Evolutionary conservation across 2,113 vertebrate genomes (phyloP).

Genomic region (Aythya baeri): DNA sequence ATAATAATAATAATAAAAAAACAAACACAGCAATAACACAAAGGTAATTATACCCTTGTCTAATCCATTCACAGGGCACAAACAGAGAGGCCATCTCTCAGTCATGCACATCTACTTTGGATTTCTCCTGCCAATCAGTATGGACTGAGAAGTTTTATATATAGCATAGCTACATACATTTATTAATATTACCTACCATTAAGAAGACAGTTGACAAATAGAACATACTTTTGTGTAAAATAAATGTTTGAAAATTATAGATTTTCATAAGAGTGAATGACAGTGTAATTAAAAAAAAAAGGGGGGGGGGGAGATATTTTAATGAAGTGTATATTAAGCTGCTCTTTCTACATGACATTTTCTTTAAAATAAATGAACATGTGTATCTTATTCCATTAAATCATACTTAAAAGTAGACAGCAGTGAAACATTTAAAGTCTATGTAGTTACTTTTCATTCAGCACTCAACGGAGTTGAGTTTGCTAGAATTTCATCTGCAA

Average conservation of each 20-base stretch:
- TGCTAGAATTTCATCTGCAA: neutral
- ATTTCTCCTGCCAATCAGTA: neutral
- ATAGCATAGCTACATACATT: neutral
- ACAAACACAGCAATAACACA: too few species aligned
- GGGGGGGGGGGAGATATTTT: neutral
- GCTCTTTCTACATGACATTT: neutral
- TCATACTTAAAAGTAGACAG: neutral
- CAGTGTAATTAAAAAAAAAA: neutral
- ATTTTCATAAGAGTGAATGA: neutral
- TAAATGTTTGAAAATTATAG: neutral
- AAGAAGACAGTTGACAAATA: neutral
- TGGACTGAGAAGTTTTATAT: neutral
- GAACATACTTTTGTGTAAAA: neutral
- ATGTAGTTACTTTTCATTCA: neutral
- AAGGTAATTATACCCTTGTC: neutral
- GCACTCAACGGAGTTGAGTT: neutral
- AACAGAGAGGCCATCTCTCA: neutral
- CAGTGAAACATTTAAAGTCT: neutral
- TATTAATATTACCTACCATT: neutral
- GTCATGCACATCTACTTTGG: neutral
- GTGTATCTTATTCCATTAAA: neutral
- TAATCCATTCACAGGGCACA: neutral
- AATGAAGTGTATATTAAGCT: neutral
- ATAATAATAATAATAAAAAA: neutral
- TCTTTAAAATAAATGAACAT: neutral